Evolutionary conservation across 2,888 invertebrate genomes (phyloP).

Genomic region (Lepidochrysops patricia): DNA sequence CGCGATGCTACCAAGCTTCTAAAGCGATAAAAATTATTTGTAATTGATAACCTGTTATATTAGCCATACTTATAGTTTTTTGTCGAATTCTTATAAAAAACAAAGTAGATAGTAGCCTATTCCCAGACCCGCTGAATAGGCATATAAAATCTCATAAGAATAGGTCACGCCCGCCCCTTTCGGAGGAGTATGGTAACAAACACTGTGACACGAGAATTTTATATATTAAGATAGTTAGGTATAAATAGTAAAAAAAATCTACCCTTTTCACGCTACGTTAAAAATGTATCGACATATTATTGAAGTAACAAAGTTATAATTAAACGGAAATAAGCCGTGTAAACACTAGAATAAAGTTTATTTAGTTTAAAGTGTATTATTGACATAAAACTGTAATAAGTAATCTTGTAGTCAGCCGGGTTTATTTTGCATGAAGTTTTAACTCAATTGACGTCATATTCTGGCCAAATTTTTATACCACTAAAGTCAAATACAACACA

Average conservation of each 20-base stretch:
- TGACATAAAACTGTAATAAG: background rate
- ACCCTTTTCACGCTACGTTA: background rate
- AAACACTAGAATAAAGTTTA: background rate
- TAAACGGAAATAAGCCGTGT: background rate
- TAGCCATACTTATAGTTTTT: background rate
- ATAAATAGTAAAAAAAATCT: background rate
- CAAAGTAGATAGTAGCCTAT: too few species aligned
- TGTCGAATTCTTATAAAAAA: background rate
- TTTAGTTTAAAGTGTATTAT: background rate
- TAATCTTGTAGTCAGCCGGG: background rate
- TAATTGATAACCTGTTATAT: background rate
- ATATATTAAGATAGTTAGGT: too few species aligned
- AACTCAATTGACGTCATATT: background rate
- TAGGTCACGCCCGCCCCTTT: too few species aligned
- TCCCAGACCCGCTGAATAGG: too few species aligned
- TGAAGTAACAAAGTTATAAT: background rate
- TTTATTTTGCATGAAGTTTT: slow-evolving; percentile 1
- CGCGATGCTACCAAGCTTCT: too few species aligned
- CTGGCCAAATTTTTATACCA: background rate
- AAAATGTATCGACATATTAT: background rate
- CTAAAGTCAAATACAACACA: background rate
- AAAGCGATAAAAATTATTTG: background rate
- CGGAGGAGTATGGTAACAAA: too few species aligned
- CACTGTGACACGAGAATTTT: too few species aligned
- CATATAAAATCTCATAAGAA: too few species aligned